Evolutionary conservation across 92 coral and sea anemone genomes (phyloP).

Genomic region (Porites cylindrica): DNA sequence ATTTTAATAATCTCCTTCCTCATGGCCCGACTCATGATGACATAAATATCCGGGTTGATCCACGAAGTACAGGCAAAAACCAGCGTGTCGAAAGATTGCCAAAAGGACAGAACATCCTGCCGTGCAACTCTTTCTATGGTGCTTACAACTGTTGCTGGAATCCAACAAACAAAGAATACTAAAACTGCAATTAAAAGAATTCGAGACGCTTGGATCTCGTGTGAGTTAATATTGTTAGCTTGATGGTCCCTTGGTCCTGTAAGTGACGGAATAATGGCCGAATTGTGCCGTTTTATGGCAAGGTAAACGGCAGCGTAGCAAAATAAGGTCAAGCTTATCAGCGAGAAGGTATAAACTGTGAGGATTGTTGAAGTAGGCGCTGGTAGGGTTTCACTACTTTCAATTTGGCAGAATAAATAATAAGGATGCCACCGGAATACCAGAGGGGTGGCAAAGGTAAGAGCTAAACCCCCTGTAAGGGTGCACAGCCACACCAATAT

Average conservation of each 20-base stretch:
- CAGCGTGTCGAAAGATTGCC: constrained; percentile 14
- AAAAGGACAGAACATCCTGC: not conserved
- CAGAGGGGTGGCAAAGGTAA: not conserved
- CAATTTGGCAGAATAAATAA: too few relatives aligned
- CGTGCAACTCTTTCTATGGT: not conserved
- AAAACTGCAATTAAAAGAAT: constrained; percentile 3
- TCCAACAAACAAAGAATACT: constrained; percentile 9
- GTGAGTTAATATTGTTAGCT: not conserved
- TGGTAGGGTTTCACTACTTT: not conserved
- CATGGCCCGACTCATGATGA: constrained; percentile 4
- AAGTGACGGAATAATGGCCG: constrained; percentile 6
- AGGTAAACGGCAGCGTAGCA: constrained; percentile 10
- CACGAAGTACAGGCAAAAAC: not conserved
- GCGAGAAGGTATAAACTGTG: not conserved
- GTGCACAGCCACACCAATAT: not conserved
- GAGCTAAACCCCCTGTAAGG: not conserved
- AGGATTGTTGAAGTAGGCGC: not conserved
- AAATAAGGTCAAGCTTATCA: not conserved
- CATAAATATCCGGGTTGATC: not conserved
- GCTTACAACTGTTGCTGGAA: not conserved
- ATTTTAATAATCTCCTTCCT: not conserved
- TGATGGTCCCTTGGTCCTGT: not conserved
- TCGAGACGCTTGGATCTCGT: constrained; percentile 27
- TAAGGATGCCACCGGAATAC: not conserved
- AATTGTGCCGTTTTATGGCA: constrained; percentile 10